These are phyloP conservation scores for Calameuta filiformis DNA, from an alignment of 2,888 invertebrate species.

Conservation along the genomic window DNA sequence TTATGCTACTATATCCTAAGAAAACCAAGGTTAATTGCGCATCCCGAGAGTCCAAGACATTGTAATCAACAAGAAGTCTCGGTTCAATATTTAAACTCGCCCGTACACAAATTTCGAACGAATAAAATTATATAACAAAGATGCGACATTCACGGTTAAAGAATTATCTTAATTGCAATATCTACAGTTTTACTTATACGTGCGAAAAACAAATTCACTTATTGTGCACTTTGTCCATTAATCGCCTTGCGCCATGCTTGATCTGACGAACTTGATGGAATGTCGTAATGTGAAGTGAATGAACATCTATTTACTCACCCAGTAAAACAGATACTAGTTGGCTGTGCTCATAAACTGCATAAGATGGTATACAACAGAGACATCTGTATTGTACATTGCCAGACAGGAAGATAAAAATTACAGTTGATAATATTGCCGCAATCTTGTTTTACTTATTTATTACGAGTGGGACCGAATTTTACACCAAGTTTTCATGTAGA, in stretches of 20 bases:
- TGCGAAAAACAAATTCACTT: constrained; percentile 2
- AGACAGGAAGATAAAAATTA: no score
- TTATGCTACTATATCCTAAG: neutral
- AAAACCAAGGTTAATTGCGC: constrained; percentile 2
- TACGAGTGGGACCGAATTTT: no score
- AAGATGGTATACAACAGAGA: no score
- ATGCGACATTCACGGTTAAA: neutral
- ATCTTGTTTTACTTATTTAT: no score
- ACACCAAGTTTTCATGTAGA: neutral
- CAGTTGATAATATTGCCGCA: no score
- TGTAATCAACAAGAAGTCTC: neutral
- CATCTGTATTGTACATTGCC: no score
- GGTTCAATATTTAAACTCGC: neutral
- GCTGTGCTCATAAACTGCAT: no score
- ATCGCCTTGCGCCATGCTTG: neutral
- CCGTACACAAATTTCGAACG: neutral
- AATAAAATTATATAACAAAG: neutral
- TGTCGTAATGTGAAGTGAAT: neutral
- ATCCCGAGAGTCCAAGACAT: neutral
- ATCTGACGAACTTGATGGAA: neutral
- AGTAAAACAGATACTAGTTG: no score
- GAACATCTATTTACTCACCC: no score
- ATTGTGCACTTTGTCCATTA: neutral
- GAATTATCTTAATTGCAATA: neutral
- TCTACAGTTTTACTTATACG: neutral